Evolutionary conservation across 2,888 invertebrate species (phyloP).

Genomic region (Mythimna pallens): DNA sequence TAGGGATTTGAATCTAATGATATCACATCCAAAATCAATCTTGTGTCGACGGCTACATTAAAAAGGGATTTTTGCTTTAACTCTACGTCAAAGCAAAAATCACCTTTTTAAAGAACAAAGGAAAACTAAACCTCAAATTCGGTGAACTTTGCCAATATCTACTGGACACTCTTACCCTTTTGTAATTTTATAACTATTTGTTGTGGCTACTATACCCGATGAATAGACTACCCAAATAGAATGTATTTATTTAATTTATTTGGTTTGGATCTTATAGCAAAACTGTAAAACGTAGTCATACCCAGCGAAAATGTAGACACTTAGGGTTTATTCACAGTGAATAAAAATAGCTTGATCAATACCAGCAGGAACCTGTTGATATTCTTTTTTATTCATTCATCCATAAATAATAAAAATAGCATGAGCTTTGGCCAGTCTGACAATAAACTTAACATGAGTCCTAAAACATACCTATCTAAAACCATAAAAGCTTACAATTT

Average conservation of each 20-base stretch:
- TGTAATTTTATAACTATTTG: constrained; percentile 1
- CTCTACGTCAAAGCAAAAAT: neutral
- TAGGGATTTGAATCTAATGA: constrained; percentile 50
- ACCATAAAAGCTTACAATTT: constrained; percentile 3
- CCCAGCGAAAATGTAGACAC: neutral
- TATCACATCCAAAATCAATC: constrained; percentile 27
- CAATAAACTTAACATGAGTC: constrained; percentile 2
- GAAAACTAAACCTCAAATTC: constrained; percentile 19
- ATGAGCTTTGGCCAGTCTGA: neutral
- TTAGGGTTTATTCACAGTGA: neutral
- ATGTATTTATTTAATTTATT: neutral
- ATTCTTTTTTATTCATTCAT: constrained; percentile 4
- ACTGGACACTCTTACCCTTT: constrained; percentile 12
- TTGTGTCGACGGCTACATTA: constrained; percentile 5
- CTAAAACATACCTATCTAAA: neutral
- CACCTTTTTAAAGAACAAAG: constrained; percentile 4
- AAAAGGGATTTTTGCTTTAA: constrained; percentile 19
- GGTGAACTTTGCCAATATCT: constrained; percentile 26
- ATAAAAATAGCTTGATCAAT: constrained; percentile 3
- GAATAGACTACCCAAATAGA: neutral
- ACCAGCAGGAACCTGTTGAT: neutral
- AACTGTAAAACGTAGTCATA: neutral
- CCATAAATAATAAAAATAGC: neutral
- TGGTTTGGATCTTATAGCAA: neutral
- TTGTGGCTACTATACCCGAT: neutral